Evolutionary conservation across 2,888 invertebrate genomes (phyloP).

Genomic region (Antheraea assamensis): DNA sequence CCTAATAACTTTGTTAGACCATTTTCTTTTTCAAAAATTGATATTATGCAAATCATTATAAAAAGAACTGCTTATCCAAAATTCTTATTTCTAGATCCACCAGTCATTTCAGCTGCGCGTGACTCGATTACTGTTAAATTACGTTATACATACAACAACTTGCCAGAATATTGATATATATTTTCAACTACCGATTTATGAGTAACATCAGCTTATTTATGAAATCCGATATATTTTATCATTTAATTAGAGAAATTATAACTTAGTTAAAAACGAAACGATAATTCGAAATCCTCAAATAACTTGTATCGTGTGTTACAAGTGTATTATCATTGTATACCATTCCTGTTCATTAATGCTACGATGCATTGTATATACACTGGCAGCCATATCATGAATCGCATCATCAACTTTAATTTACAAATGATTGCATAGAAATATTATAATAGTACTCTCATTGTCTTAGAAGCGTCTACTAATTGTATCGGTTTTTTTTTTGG

Average conservation of each 20-base stretch:
- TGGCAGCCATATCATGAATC: not conserved
- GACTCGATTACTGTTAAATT: not conserved
- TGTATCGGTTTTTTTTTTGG: no score
- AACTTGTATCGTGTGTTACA: slow-evolving; percentile 6
- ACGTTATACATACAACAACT: not conserved
- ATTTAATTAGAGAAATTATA: not conserved
- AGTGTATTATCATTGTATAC: not conserved
- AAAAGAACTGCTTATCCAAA: not conserved
- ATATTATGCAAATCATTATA: not conserved
- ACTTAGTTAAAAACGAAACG: not conserved
- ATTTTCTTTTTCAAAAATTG: no score
- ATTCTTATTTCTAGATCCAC: not conserved
- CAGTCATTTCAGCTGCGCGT: not conserved
- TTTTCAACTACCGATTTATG: no score
- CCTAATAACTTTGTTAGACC: no score
- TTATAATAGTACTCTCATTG: not conserved
- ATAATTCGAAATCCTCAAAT: not conserved
- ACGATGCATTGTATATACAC: not conserved
- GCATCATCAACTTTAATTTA: not conserved
- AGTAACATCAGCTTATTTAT: no score
- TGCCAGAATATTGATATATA: not conserved
- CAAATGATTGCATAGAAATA: not conserved
- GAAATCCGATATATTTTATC: not conserved
- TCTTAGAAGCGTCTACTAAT: not conserved
- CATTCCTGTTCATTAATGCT: not conserved